Conservation (phyloP, 2,113 vertebrate species). For the Vicugna pacos region DNA sequence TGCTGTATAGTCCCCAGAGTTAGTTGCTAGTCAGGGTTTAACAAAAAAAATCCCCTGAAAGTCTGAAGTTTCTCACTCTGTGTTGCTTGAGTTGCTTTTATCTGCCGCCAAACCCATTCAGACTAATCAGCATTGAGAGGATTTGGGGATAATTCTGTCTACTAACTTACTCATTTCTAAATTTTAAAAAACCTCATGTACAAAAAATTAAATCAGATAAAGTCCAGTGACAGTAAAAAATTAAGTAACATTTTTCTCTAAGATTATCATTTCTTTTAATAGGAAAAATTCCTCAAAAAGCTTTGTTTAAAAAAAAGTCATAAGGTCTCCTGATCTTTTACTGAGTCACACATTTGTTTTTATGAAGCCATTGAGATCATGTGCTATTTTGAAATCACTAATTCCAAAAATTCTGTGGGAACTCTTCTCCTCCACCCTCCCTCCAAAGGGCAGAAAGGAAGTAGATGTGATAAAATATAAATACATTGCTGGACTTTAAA, state of each 20-base stretch:
- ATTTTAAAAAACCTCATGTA: background rate
- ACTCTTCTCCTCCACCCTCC: background rate
- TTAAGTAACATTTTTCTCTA: background rate
- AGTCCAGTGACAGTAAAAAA: background rate
- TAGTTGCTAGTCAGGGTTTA: background rate
- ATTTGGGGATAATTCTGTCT: background rate
- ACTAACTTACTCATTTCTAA: background rate
- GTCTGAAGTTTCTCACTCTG: background rate
- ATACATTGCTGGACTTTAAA: background rate
- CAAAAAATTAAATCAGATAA: background rate
- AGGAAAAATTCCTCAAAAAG: background rate
- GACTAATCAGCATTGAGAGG: background rate
- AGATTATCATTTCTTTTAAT: background rate
- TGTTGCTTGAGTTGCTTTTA: background rate
- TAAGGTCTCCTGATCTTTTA: background rate
- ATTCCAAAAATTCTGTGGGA: conserved; percentile 29
- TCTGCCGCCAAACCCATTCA: background rate
- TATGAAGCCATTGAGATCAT: background rate
- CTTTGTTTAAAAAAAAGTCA: background rate
- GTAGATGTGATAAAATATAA: background rate
- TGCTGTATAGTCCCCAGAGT: background rate
- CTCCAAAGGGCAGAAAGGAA: background rate
- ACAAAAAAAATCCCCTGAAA: background rate
- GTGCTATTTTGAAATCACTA: background rate
- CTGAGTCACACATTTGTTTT: background rate